These are phyloP conservation scores for Eretmocerus hayati DNA, from an alignment of 2,888 invertebrate genomes.

Conservation along the genomic window DNA sequence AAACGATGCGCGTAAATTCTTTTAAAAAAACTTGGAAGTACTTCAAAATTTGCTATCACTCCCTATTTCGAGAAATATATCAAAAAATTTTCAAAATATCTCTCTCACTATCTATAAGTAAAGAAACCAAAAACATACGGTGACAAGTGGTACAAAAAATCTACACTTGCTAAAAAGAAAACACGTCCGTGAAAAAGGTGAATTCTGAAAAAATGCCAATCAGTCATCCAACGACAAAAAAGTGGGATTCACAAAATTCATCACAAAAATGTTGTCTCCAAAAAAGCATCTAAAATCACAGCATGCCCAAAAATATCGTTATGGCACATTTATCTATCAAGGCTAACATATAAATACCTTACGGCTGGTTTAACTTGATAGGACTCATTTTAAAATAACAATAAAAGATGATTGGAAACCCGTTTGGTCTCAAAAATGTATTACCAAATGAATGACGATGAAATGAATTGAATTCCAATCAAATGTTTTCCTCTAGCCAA, in stretches of 20 bases:
- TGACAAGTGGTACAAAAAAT: conserved; percentile 3
- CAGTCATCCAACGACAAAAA: conserved; percentile 26
- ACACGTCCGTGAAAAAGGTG: conserved; percentile 15
- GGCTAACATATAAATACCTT: conserved; percentile 29
- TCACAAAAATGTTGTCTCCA: not conserved
- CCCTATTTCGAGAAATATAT: no score
- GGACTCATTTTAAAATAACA: no score
- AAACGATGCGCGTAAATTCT: no score
- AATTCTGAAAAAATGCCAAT: conserved; percentile 46
- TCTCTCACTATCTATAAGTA: no score
- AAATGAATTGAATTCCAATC: no score
- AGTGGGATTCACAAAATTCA: conserved; percentile 26
- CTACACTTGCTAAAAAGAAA: not conserved
- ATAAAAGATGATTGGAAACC: no score
- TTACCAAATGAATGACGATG: no score
- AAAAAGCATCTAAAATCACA: conserved; percentile 44
- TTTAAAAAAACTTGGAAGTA: no score
- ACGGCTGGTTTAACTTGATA: conserved; percentile 8
- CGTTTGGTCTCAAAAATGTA: no score
- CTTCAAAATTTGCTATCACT: no score
- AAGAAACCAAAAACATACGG: conserved; percentile 8
- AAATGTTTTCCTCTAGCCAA: no score
- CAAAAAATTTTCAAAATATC: no score
- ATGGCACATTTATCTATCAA: conserved; percentile 35
- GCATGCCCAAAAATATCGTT: conserved; percentile 45